Evolutionary conservation across 1,140 invertebrate species (phyloP).

Genomic region (Andricus grossulariae): DNA sequence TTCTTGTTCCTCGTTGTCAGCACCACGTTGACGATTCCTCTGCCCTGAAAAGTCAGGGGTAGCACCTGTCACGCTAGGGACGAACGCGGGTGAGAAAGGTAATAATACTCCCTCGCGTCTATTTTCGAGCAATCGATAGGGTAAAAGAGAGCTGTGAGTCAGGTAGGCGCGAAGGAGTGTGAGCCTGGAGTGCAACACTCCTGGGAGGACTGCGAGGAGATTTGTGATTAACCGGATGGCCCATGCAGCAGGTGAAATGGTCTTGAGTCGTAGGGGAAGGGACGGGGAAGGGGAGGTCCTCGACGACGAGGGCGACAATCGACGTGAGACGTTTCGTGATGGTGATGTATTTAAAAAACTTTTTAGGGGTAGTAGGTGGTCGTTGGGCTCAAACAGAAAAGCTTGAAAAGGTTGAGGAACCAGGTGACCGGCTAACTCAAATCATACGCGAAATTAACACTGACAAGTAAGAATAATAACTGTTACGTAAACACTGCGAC

Average conservation of each 20-base stretch:
- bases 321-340: constrained; percentile 56
- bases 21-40: not conserved
- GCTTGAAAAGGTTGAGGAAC: not conserved
- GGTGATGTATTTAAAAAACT: constrained; percentile 42
- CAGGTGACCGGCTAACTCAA: constrained; percentile 36
- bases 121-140: constrained; percentile 67
- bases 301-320: constrained; percentile 61
- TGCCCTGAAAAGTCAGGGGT: constrained; percentile 19
- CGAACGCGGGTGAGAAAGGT: constrained; percentile 9
- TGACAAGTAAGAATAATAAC: constrained; percentile 69
- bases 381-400: not conserved
- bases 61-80: constrained; percentile 35
- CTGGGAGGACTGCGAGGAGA: constrained; percentile 36
- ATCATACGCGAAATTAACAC: constrained; percentile 60
- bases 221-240: constrained; percentile 39
- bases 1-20: not conserved
- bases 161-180: constrained; percentile 22
- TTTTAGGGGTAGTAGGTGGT: not conserved
- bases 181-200: not conserved
- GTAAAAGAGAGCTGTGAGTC: constrained; percentile 39
- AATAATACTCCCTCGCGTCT: constrained; percentile 59
- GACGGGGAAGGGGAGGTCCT: constrained; percentile 33
- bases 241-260: constrained; percentile 37
- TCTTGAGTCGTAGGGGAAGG: not conserved
- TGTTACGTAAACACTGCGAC: constrained; percentile 72